These are phyloP conservation scores for Dicycla oo DNA, from an alignment of 2,888 invertebrate species.

Conservation along the genomic window DNA sequence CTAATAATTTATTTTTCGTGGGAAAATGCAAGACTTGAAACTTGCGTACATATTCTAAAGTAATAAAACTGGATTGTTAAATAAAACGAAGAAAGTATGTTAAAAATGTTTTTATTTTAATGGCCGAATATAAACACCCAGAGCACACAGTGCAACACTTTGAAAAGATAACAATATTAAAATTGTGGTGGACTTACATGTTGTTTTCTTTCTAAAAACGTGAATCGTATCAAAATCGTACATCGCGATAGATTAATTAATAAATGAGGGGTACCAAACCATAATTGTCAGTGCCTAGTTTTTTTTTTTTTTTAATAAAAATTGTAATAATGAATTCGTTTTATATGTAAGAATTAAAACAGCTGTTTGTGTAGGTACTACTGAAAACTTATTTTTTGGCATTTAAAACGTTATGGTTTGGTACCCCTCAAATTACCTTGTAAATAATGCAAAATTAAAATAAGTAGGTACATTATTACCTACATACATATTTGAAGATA, in stretches of 20 bases:
- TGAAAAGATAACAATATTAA: too few relatives aligned
- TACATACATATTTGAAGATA: not conserved
- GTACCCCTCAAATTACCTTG: too few relatives aligned
- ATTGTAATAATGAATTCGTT: too few relatives aligned
- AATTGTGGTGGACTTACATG: not conserved
- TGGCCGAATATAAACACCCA: not conserved
- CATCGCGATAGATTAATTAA: not conserved
- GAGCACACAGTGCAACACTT: not conserved
- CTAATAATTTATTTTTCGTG: not conserved
- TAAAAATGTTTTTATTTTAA: conserved; percentile 10
- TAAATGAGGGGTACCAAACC: too few relatives aligned
- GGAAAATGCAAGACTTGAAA: not conserved
- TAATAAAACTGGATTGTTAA: not conserved
- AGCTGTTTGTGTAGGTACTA: too few relatives aligned
- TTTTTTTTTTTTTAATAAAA: too few relatives aligned
- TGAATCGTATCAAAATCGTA: too few relatives aligned
- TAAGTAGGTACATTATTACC: too few relatives aligned
- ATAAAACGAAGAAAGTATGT: conserved; percentile 7
- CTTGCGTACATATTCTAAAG: not conserved
- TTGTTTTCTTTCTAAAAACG: not conserved
- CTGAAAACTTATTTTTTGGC: too few relatives aligned
- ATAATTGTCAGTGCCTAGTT: too few relatives aligned
- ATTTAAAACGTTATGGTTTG: too few relatives aligned
- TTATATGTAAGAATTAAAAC: too few relatives aligned
- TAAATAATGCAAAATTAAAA: not conserved